phyloP scores from a whole-genome alignment of 2,888 invertebrate species.

The Macrophya annulata region DNA sequence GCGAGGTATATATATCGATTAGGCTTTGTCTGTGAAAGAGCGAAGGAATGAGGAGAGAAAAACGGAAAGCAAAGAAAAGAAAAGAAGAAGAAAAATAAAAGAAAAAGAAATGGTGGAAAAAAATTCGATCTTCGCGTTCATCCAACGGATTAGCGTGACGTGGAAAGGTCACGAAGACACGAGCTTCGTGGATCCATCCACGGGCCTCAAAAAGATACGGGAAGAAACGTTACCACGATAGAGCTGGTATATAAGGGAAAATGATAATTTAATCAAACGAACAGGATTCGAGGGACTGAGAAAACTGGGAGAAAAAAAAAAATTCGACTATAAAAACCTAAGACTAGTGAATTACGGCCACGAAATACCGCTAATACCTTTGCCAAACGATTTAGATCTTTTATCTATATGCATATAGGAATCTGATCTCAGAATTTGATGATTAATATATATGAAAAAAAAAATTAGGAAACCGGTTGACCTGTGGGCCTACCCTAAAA shows the following conservation, averaged over 20 bases:
- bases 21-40: neutral
- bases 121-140: slow-evolving; percentile 43
- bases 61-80: neutral
- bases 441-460: neutral
- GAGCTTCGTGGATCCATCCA: too few relatives aligned
- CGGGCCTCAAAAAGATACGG: too few relatives aligned
- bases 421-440: neutral
- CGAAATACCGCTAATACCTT: neutral
- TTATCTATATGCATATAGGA: neutral
- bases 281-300: slow-evolving; percentile 28
- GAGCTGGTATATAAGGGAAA: slow-evolving; percentile 2
- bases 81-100: neutral
- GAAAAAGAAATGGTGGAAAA: neutral
- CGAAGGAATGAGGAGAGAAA: neutral
- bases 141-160: slow-evolving; percentile 43
- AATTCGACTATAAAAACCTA: neutral
- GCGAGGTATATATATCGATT: neutral
- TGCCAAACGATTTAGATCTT: neutral
- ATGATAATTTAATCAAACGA: slow-evolving; percentile 53
- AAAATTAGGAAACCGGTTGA: too few relatives aligned
- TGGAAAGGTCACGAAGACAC: slow-evolving; percentile 24
- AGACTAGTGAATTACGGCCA: slow-evolving; percentile 23
- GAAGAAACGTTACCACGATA: neutral
- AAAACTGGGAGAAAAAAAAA: neutral
- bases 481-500: too few relatives aligned